Base-by-base conservation (phyloP, 2,888 invertebrate species). In the Aporophyla nigra region DNA sequence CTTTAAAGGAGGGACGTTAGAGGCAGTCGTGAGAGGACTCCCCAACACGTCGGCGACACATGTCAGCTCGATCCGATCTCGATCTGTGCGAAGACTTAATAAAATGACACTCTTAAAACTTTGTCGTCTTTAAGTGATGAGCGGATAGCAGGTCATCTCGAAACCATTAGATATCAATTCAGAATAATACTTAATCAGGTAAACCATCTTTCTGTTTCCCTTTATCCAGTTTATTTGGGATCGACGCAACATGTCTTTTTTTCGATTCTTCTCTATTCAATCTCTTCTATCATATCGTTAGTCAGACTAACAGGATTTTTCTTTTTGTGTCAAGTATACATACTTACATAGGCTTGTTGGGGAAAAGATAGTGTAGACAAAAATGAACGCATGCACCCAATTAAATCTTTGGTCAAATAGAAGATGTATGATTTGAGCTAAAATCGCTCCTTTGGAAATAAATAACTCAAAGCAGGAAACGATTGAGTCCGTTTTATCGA, bases 31-130 rank as follows among this genome's bases (percentile, higher is more conserved):
- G 79, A 80, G 85, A 78, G 83, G 87, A 85, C 86, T 88, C 87
- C 86, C 67, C 79, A 85, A 92, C 93, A 93, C 93, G 93, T 92
- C 90, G 91, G 84, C 93, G 91, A 94, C 95, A 94, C 93, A 93
- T 94, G 94, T 94, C 93, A 91, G 91, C 92, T 80, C 84, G 82
- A 82, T 84, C 61, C 71, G 76, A 94, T 94, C 93, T 87, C 91
- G 91, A 94, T 93, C 91, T 91, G 92, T 92, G 92, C 90, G 91
- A 92, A 86, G 93, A 93, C 93, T 95, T 95, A 94, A 95, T 95
- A 95, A 95, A 94, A 95, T 95, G 94, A 93, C 93, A 92, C 92
- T 91, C 89, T 90, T 86, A 86, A 86, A 86, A 85, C 73, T 82
- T 86, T 76, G 77, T 73, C 63, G 89, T 88, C 46, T 74, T 78